Evolutionary conservation across 2,888 invertebrate genomes (phyloP).

Genomic region (Heliconius erato): DNA sequence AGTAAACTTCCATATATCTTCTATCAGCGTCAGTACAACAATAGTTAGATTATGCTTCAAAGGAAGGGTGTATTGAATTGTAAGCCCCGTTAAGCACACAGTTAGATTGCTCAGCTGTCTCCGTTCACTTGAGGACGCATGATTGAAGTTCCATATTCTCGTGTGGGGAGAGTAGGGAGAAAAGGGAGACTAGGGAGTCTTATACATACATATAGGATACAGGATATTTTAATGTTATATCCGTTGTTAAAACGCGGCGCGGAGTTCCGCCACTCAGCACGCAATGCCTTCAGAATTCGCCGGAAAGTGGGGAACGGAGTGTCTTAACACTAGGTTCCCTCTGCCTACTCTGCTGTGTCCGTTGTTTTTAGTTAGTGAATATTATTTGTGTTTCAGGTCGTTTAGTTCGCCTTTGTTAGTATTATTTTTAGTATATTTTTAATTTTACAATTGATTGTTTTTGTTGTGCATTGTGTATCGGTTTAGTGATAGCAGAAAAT

Average conservation of each 20-base stretch:
- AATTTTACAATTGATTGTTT: background rate
- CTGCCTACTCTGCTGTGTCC: background rate
- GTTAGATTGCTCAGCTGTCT: constrained; percentile 28
- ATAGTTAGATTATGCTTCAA: constrained; percentile 26
- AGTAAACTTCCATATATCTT: background rate
- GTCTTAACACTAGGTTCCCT: no score
- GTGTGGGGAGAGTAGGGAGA: no score
- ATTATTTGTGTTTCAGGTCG: background rate
- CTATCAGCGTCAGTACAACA: background rate
- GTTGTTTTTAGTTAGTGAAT: background rate
- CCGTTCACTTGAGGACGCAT: constrained; percentile 28
- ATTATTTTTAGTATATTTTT: background rate
- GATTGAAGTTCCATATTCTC: constrained; percentile 22
- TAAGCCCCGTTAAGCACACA: constrained; percentile 24
- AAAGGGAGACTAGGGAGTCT: no score
- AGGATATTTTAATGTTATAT: background rate
- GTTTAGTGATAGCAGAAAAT: background rate
- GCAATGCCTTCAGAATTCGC: no score
- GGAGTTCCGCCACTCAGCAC: no score
- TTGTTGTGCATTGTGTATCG: background rate
- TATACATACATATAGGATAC: no score
- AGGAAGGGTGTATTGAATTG: constrained; percentile 27
- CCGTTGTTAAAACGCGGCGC: no score
- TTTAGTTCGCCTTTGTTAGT: background rate
- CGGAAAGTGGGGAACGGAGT: no score